These are phyloP conservation scores for Aegithalos caudatus DNA, from an alignment of 2,113 vertebrate species.

Conservation along the genomic window DNA sequence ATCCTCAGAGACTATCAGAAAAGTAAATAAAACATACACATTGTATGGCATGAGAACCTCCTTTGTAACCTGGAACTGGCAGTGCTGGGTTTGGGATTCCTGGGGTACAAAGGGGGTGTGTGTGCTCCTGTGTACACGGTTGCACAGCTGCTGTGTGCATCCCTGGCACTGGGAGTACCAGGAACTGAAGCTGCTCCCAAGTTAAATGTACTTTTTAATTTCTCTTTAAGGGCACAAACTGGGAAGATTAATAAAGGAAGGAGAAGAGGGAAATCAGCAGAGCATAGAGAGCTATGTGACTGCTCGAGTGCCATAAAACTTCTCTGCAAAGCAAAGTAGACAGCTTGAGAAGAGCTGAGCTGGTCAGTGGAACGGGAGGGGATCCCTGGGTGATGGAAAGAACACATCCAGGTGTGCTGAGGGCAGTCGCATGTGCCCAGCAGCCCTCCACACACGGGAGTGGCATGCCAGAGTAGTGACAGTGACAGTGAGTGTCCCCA, in stretches of 20 bases:
- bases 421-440: background rate
- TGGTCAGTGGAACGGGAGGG: background rate
- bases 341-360: background rate
- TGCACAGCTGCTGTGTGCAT: constrained; percentile 2
- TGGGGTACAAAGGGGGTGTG: background rate
- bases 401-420: background rate
- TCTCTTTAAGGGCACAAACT: background rate
- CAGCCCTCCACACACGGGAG: background rate
- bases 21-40: constrained; percentile 34
- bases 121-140: background rate
- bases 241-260: background rate
- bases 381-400: background rate
- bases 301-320: background rate
- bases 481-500: background rate
- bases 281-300: background rate
- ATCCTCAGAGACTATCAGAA: constrained; percentile 28
- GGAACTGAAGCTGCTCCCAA: constrained; percentile 6
- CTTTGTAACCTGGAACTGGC: constrained; percentile 16
- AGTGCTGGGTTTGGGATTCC: constrained; percentile 42
- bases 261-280: background rate
- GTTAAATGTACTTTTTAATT: background rate
- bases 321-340: background rate
- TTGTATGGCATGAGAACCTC: background rate
- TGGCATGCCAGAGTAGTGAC: accelerated
- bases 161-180: constrained; percentile 6